Evolutionary conservation across 2,113 vertebrate genomes (phyloP).

Genomic region (Antechinus stuartii): DNA sequence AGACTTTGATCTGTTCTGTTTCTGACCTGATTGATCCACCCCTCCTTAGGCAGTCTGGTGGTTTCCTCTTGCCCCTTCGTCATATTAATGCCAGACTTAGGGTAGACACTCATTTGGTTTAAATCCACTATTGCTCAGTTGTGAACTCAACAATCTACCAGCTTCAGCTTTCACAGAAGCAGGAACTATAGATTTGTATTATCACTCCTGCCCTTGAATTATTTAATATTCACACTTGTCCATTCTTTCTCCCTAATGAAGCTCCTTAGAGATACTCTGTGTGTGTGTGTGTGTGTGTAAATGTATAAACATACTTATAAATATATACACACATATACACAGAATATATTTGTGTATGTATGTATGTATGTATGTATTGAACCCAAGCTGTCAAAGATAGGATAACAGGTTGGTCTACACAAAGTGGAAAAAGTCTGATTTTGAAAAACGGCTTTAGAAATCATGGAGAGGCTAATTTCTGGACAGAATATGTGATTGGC

Average conservation of each 20-base stretch:
- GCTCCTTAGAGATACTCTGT: not conserved
- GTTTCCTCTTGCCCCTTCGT: not conserved
- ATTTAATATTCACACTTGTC: not conserved
- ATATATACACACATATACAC: not conserved
- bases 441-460: not conserved
- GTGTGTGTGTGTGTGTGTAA: not conserved
- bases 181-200: not conserved
- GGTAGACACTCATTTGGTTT: not conserved
- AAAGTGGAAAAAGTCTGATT: not conserved
- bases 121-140: not conserved
- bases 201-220: not conserved
- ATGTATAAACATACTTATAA: not conserved
- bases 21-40: not conserved
- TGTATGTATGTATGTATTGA: not conserved
- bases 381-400: not conserved
- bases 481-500: not conserved
- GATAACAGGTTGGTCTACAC: not conserved
- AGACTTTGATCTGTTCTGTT: not conserved
- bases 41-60: not conserved
- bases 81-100: not conserved
- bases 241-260: not conserved
- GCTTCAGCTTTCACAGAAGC: not conserved
- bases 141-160: not conserved
- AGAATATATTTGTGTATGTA: not conserved
- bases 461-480: not conserved